These are phyloP conservation scores for Drosophila melanogaster DNA, from an alignment of 1,140 invertebrate species.

Conservation along the genomic window Release_6_plus_ISO1_MT NT_033779.5:10693001-10693500, in stretches of 20 bases:
- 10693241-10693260: slow-evolving; percentile 9
- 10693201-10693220: slow-evolving; percentile 4
- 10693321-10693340: background rate
- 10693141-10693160: slow-evolving; percentile 19
- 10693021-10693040: slow-evolving; percentile 26
- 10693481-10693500: slow-evolving; percentile 10
- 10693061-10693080: slow-evolving; percentile 19
- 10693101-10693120: slow-evolving; percentile 23
- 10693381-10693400: slow-evolving; percentile 8
- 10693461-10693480: slow-evolving; percentile 24
- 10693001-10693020: background rate
- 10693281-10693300: slow-evolving; percentile 15
- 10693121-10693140: slow-evolving; percentile 24
- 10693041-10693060: slow-evolving; percentile 38
- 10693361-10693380: slow-evolving; percentile 4
- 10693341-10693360: slow-evolving; percentile 4
- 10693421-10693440: slow-evolving; percentile 20
- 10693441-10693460: slow-evolving; percentile 26
- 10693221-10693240: slow-evolving; percentile 19
- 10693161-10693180: slow-evolving; percentile 35
- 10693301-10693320: background rate
- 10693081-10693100: slow-evolving; percentile 25
- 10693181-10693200: background rate
- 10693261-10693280: slow-evolving; percentile 11
- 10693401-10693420: slow-evolving; percentile 12